Base-by-base conservation (phyloP, 2,888 invertebrate species). In the Orchesellides sinensis region DNA sequence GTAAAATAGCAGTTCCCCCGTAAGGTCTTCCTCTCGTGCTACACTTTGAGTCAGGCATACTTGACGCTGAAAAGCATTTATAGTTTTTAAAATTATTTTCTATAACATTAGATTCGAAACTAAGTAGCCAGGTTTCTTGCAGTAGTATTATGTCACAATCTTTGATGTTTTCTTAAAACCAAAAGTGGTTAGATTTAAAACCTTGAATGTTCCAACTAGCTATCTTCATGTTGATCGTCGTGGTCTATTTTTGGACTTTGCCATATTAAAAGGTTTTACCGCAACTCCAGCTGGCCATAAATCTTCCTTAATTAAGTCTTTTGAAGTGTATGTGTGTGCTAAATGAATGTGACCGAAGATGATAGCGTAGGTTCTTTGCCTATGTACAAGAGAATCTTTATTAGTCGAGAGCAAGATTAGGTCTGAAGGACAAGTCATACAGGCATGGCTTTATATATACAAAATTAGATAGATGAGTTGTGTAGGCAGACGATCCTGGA, bases 191-290 rank as follows among this genome's bases (percentile, higher is more conserved):
- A 6, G 69, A 12, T 54, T 69, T 69, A 47, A 14, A 68, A 19
- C 35, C 35, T 21, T 69, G 69, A 3, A 69, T 32, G 17, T 69
- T 69, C 69, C 69, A 69, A 6, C 54, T 29, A 17, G 54, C 6
- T 2, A 69, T 6, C 17, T 69, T 54, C 69, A 69, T 69, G 2
- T 0, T 12, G 29, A 32, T 32, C 6, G 5, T 6, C 6, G 32
- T 6, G 32, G 32, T 5, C 8, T 27, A 2, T 29, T 29, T 29
- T n/a, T 29, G 21, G 14, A 52, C 21, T 1, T 32, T 32, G 25
- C 17, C 49, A 68, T 25, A 12, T 17, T 5, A 19, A 69, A 69
- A 10, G 32, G 52, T 35, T 19, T 54, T 1, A 69, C 54, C 12
- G 27, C 2, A 1, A 21, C 25, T 29, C 68, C 68, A 17, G 29